phyloP scores from a whole-genome alignment of 2,797 vertebrate genomes.

The Sciurus carolinensis region DNA sequence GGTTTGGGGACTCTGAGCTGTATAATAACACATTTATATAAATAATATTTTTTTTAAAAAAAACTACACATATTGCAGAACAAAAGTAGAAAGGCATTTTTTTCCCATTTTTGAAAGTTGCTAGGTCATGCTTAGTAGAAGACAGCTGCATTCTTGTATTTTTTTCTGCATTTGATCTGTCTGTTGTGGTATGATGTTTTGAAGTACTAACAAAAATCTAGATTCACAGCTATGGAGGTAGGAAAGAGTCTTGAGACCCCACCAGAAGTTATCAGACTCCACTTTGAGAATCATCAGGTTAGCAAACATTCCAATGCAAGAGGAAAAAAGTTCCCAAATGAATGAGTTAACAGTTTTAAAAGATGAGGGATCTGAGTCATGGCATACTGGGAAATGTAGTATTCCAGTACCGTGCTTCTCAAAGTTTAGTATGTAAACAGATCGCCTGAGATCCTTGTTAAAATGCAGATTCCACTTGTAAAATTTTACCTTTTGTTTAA shows the following conservation, averaged over 20 bases:
- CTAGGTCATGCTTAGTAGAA: background rate
- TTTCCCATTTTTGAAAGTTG: slow-evolving; percentile 33
- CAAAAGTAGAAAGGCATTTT: slow-evolving; percentile 9
- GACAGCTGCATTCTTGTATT: background rate
- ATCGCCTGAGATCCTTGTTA: background rate
- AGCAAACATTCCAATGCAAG: background rate
- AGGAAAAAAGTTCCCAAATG: background rate
- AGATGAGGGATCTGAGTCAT: background rate
- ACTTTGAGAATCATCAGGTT: slow-evolving; percentile 32
- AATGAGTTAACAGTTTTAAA: slow-evolving; percentile 52
- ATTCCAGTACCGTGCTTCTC: background rate
- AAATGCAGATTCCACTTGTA: slow-evolving; percentile 38
- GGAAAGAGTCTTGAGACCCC: background rate
- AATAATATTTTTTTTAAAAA: background rate
- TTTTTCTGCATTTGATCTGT: slow-evolving; percentile 28
- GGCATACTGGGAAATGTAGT: background rate
- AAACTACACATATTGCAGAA: background rate
- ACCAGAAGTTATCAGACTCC: slow-evolving; percentile 21
- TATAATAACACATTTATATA: background rate
- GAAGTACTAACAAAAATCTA: slow-evolving; percentile 29
- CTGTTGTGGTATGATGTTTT: slow-evolving; percentile 43
- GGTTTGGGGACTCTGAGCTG: background rate
- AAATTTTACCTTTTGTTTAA: slow-evolving; percentile 26
- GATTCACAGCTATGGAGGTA: background rate
- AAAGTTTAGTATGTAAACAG: slow-evolving; percentile 9